phyloP scores from a whole-genome alignment of 2,888 invertebrate species.

The Cancer borealis region DNA sequence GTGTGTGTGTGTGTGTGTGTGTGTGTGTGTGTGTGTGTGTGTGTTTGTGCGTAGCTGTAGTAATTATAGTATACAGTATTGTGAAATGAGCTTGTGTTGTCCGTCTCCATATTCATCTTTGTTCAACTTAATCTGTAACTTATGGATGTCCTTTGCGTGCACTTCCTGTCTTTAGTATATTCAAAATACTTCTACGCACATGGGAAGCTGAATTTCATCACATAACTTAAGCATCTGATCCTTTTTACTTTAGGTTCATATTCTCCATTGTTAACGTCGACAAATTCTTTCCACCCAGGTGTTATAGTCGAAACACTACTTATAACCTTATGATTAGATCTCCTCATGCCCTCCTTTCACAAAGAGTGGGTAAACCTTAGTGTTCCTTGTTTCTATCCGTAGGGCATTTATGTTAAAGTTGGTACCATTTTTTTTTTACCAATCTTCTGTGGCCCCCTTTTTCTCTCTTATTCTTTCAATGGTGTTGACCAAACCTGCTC shows the following conservation, averaged over 20 bases:
- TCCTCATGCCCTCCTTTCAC: too few species aligned
- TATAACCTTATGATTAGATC: neutral
- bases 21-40: too few species aligned
- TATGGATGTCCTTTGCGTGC: too few species aligned
- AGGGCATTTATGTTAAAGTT: neutral
- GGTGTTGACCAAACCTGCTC: neutral
- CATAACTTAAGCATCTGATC: neutral
- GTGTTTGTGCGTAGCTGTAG: too few species aligned
- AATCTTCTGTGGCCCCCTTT: neutral
- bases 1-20: too few species aligned
- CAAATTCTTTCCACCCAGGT: neutral
- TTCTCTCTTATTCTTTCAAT: neutral
- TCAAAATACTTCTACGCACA: too few species aligned
- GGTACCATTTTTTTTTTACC: neutral
- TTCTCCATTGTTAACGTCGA: neutral
- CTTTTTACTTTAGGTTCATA: neutral
- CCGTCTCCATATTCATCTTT: too few species aligned
- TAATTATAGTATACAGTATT: too few species aligned
- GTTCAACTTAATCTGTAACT: too few species aligned
- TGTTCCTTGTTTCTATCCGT: neutral
- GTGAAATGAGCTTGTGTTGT: too few species aligned
- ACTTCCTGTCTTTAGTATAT: too few species aligned
- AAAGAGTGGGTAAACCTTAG: neutral
- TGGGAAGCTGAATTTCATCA: too few species aligned
- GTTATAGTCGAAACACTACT: neutral